Conservation (phyloP, 2,797 vertebrate genomes). For the Kryptopterus vitreolus region DNA sequence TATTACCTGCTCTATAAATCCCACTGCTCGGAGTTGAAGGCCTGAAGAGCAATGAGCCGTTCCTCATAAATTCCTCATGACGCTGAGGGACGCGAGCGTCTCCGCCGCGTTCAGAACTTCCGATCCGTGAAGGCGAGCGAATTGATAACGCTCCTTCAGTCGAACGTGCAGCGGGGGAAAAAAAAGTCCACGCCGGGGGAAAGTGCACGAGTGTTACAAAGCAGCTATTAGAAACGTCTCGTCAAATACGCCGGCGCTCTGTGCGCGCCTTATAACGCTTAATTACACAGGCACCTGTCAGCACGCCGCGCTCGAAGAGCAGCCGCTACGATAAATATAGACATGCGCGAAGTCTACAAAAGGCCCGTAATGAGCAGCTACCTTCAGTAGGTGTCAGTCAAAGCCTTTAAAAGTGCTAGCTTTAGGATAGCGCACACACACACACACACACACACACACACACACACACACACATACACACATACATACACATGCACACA, state of each 20-base stretch:
- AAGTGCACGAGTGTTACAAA: background rate
- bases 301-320: background rate
- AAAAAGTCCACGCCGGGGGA: too few relatives aligned
- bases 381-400: conserved; percentile 22
- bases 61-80: background rate
- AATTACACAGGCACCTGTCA: conserved; percentile 7
- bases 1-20: background rate
- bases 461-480: too few relatives aligned
- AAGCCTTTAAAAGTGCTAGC: background rate
- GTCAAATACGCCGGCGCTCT: background rate
- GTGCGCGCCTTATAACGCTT: background rate
- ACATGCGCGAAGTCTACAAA: background rate
- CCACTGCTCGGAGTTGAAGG: background rate
- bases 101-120: background rate
- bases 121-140: background rate
- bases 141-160: too few relatives aligned
- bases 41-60: background rate
- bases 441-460: too few relatives aligned
- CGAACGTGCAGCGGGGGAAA: background rate
- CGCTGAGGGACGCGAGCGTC: background rate
- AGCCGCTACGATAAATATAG: conserved; percentile 13
- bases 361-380: conserved; percentile 8
- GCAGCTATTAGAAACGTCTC: background rate
- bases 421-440: background rate
- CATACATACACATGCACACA: too few relatives aligned